Evolutionary conservation across 2,888 invertebrate genomes (phyloP), one percentile per base, ranked within the genome.

Genomic region (Acronicta alni): DNA sequence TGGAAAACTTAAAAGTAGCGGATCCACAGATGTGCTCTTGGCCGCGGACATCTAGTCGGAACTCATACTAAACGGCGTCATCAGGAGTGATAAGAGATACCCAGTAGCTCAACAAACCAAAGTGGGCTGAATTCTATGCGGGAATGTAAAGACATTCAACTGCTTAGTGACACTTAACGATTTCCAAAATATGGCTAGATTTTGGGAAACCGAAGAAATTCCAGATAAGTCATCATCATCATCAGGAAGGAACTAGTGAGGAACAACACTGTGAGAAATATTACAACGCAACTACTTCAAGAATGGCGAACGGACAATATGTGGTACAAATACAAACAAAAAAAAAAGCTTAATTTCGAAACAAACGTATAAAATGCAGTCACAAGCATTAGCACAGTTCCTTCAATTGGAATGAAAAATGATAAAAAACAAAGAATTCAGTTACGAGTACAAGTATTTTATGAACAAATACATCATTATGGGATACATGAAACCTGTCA

Each of bases 1-100:
- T 58, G 3, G 38, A 51, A 17, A 58, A 54, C 32, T 42, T 58
- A 14, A 46, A 46, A 48, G 14, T 63, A 17, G 51, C 58, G 42
- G 58, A 55, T 32, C 55, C 58, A 12, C 54, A 54, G 30, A 53
- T 17, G 1, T 57, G 39, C 46, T 53, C 7, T 20, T 58, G 26
- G 48, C 20, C 20, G 53, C 53, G 10, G 39, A 49, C 9, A 45
- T 59, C 18, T 45, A 49, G 10, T 41, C 44, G 12, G 35, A 47
- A 17, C 32, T 48, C 5, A 48, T 58, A 7, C 14, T 57, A 37
- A 45, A 51, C 6, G 49, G 37, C n/a, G 23, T 61, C 8, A 10
- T 43, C n/a, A 57, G 26, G 10, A 39, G 30, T 17, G 35, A 57
- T n/a, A 57, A 39, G 1, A 20, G 15, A 12, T 45, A 37, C 10